Evolutionary conservation across 2,797 vertebrate species (phyloP).

Genomic region (Megalops cyprinoides): DNA sequence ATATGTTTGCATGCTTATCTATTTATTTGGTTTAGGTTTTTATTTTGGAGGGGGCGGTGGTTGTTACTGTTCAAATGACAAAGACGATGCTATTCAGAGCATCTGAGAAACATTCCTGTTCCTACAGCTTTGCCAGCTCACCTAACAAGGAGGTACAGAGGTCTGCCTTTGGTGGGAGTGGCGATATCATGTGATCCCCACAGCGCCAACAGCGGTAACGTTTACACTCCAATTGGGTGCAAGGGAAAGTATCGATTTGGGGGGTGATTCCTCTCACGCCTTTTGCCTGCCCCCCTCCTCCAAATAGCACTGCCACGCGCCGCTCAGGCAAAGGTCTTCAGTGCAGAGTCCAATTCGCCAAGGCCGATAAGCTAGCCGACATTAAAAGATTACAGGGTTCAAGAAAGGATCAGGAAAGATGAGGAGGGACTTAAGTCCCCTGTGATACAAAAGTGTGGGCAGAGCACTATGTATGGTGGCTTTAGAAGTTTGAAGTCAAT

Average conservation of each 20-base stretch:
- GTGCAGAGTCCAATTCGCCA: slow-evolving; percentile 47
- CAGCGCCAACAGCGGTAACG: slow-evolving; percentile 2
- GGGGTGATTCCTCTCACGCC: not conserved
- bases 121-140: not conserved
- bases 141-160: not conserved
- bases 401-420: slow-evolving; percentile 51
- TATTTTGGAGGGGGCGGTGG: not conserved
- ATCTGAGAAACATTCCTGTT: not conserved
- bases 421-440: slow-evolving; percentile 50
- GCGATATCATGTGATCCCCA: not conserved
- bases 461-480: slow-evolving; percentile 41
- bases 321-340: slow-evolving; percentile 42
- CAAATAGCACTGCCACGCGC: slow-evolving; percentile 21
- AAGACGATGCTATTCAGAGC: not conserved
- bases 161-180: not conserved
- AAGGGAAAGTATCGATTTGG: slow-evolving; percentile 11
- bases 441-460: slow-evolving; percentile 45
- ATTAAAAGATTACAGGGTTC: slow-evolving; percentile 58
- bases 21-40: slow-evolving; percentile 27
- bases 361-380: slow-evolving; percentile 47
- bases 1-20: slow-evolving; percentile 28
- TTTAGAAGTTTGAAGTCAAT: slow-evolving; percentile 44
- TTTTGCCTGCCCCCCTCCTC: not conserved
- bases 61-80: not conserved
- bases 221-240: slow-evolving; percentile 29